These are phyloP conservation scores for Gerris lacustris DNA, from an alignment of 2,888 invertebrate genomes.

Conservation along the genomic window DNA sequence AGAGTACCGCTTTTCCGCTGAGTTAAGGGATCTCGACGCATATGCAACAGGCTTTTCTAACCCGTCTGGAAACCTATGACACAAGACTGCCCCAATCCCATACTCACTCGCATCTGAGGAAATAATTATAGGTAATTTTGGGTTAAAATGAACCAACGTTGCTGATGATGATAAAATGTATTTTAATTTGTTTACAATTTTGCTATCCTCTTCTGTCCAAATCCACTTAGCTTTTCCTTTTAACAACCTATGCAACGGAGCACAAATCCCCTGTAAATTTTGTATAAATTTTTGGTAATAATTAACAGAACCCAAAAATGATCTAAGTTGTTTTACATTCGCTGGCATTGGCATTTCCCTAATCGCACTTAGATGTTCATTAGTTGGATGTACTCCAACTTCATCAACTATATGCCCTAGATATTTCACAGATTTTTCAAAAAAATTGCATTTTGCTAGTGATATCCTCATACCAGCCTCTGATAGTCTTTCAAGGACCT, in stretches of 20 bases:
- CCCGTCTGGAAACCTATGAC: slow-evolving; percentile 12
- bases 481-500: background rate
- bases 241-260: slow-evolving; percentile 7
- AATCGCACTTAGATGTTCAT: too few species aligned
- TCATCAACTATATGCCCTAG: too few species aligned
- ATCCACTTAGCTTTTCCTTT: slow-evolving; percentile 6
- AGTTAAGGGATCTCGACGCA: slow-evolving; percentile 4
- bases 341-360: background rate
- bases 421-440: too few species aligned
- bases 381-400: too few species aligned
- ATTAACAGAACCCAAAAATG: slow-evolving; percentile 2
- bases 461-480: background rate
- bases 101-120: slow-evolving; percentile 10
- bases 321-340: background rate
- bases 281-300: slow-evolving; percentile 10
- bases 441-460: too few species aligned
- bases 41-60: slow-evolving; percentile 14
- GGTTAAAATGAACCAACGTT: too few species aligned
- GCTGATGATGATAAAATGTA: too few species aligned
- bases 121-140: background rate
- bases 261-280: slow-evolving; percentile 5
- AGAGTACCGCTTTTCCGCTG: slow-evolving; percentile 6
- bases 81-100: slow-evolving; percentile 15
- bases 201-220: slow-evolving; percentile 7
- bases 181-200: slow-evolving; percentile 6